phyloP scores from a whole-genome alignment of 2,888 invertebrate species.

The Agelastica alni region DNA sequence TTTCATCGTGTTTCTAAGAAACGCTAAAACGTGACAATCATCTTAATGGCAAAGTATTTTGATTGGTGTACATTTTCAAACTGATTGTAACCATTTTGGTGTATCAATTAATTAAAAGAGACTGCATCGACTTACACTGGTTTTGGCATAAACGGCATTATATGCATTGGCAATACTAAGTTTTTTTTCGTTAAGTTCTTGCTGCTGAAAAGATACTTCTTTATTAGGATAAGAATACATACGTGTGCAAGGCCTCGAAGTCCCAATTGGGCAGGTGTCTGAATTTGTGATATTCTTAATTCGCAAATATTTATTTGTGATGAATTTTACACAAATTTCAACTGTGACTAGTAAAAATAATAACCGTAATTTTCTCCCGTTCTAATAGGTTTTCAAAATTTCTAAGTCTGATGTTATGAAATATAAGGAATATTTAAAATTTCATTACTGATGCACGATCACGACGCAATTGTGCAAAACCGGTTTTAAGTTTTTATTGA shows the following conservation, averaged over 20 bases:
- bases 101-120: constrained; percentile 49
- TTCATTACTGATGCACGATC: no score
- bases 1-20: constrained; percentile 40
- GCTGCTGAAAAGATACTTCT: constrained; percentile 40
- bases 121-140: constrained; percentile 38
- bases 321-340: constrained; percentile 1
- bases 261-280: constrained; percentile 20
- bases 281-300: constrained; percentile 16
- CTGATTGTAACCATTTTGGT: constrained; percentile 48
- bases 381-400: no score
- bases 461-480: no score
- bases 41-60: constrained; percentile 47
- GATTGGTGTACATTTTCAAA: constrained; percentile 48
- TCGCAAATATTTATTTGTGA: constrained; percentile 9
- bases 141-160: constrained; percentile 43
- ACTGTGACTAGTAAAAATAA: no score
- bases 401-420: no score
- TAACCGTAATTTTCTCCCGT: no score
- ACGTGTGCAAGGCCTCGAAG: constrained; percentile 21
- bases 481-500: no score
- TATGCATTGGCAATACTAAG: constrained; percentile 28
- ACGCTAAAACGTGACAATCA: constrained; percentile 44
- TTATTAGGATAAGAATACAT: constrained; percentile 40
- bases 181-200: constrained; percentile 24
- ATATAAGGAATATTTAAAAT: no score